Conservation (phyloP, 2,888 invertebrate genomes). For the Polydrusus cervinus region DNA sequence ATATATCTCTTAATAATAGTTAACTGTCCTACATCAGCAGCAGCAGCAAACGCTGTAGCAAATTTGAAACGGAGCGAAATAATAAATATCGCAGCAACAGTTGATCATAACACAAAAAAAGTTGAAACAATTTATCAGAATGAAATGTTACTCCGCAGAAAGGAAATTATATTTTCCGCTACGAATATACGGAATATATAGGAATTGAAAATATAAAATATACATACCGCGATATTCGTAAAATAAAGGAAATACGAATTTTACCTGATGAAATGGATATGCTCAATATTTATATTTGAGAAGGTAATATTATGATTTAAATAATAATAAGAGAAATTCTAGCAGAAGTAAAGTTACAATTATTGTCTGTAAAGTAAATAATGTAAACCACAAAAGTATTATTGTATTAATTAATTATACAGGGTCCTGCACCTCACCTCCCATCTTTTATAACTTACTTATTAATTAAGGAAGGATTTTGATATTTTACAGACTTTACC, state of each 20-base stretch:
- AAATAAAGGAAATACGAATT: not conserved
- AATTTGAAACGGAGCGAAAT: constrained; percentile 25
- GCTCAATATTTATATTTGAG: not conserved
- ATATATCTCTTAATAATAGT: not conserved
- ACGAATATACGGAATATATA: not conserved
- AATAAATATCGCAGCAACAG: constrained; percentile 48
- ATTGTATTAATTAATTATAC: too few relatives aligned
- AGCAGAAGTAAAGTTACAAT: not conserved
- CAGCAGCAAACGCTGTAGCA: constrained; percentile 3
- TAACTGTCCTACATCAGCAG: constrained; percentile 6
- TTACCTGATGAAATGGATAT: not conserved
- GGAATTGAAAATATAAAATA: constrained; percentile 7
- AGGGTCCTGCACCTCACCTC: too few relatives aligned
- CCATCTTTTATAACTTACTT: too few relatives aligned
- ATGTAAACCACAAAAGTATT: too few relatives aligned
- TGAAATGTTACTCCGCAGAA: constrained; percentile 42
- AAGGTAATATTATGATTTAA: not conserved
- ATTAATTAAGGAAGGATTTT: too few relatives aligned
- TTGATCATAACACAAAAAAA: constrained; percentile 44
- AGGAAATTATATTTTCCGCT: constrained; percentile 42
- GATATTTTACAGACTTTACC: too few relatives aligned
- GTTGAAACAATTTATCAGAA: constrained; percentile 47
- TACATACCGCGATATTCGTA: not conserved
- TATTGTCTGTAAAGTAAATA: not conserved
- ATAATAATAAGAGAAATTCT: not conserved